These are phyloP conservation scores for Helicolenus hilgendorfi DNA, from an alignment of 2,797 vertebrate species.

Conservation along the genomic window DNA sequence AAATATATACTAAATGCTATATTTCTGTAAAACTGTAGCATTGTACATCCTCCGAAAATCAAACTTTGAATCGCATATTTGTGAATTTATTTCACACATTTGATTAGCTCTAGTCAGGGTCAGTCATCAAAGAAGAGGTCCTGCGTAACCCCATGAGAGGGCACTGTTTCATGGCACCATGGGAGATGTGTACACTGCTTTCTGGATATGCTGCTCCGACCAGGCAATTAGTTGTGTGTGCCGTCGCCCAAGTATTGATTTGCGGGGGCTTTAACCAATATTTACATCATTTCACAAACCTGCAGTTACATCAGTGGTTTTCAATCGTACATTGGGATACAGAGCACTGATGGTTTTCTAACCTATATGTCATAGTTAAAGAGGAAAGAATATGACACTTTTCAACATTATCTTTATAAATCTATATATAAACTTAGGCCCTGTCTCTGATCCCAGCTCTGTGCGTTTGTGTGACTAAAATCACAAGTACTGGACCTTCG, in stretches of 20 bases:
- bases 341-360: background rate
- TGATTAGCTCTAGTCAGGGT: background rate
- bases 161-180: constrained; percentile 15
- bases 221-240: background rate
- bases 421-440: background rate
- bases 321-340: background rate
- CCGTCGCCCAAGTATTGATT: background rate
- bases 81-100: background rate
- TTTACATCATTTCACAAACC: background rate
- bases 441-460: background rate
- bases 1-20: background rate
- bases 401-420: background rate
- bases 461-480: background rate
- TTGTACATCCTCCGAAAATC: background rate
- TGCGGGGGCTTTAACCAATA: background rate
- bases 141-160: constrained; percentile 23
- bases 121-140: background rate
- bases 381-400: background rate
- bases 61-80: background rate
- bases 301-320: background rate
- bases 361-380: background rate
- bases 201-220: background rate
- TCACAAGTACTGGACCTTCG: background rate
- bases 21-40: background rate
- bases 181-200: background rate